Evolutionary conservation across 1,140 invertebrate species (phyloP), one percentile per base, ranked within the genome.

Genomic region (Pseudomyrmex dendroicus): DNA sequence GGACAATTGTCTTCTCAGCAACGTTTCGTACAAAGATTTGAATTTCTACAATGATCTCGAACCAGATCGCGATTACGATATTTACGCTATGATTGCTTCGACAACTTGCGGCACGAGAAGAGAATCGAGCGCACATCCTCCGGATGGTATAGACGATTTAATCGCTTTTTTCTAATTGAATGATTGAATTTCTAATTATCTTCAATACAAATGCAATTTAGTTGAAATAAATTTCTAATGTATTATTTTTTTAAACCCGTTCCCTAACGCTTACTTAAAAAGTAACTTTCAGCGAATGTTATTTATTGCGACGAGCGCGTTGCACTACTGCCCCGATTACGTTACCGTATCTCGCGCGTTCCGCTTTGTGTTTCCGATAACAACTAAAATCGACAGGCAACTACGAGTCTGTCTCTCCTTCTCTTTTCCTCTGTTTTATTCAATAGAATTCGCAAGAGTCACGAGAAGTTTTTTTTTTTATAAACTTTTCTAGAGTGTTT

Each of bases 1-100:
- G 2, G 97, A 97, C 83, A 98, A 98, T 90, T 98, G 97, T 89
- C 96, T 97, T 89, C 92, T 97, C 1, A 97, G 96, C 85, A 96
- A 96, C 83, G 91, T 95, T 13, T 95, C 95, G 1, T 96, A 96
- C 82, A 94, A 95, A 63, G 95, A 95, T 57, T 90, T 97, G 17
- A 96, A 97, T 87, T 95, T 97, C 90, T 97, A 97, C 83, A 95
- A 95, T 5, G 97, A 98, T 85, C 92, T 97, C 25, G 95, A 96
- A 84, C 96, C 96, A 1, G 96, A 97, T 90, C 95, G 96, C n/a
- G 96, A 97, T 87, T 97, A 97, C 68, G 97, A 97, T 87, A 96
- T 97, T 22, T 97, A 97, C 87, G 96, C 96, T 1, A 96, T 97
- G 94, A 95, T 96, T 48, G 94, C 95, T 61, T 25, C 83, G 44